Percentiles rank a stretch among this genome's conserved stretches.
phyloP scores from a whole-genome alignment of 1,140 invertebrate genomes.

The Odontomachus brunneus region DNA sequence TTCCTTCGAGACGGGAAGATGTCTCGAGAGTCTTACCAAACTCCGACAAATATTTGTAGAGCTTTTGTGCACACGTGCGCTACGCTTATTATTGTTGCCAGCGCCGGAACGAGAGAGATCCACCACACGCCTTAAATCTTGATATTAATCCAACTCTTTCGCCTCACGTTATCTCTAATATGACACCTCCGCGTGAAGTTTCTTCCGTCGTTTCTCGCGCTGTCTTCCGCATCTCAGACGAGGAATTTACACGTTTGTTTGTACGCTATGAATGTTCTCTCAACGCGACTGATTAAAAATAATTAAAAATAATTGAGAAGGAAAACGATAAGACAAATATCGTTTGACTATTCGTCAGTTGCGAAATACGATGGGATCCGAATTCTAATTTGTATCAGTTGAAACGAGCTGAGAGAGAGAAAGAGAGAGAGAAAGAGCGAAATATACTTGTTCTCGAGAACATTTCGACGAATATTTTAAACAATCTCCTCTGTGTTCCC shows the following conservation, averaged over 20 bases:
- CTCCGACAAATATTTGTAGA: constrained; percentile 62
- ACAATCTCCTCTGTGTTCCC: constrained; percentile 43
- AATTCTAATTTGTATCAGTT: constrained; percentile 48
- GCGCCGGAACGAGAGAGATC: constrained; percentile 36
- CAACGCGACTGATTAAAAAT: too few species aligned
- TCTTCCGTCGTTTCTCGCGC: background rate
- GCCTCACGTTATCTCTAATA: constrained; percentile 23
- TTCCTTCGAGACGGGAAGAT: constrained; percentile 64
- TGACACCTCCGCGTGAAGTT: constrained; percentile 12
- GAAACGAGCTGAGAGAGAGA: constrained; percentile 32
- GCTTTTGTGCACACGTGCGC: constrained; percentile 62
- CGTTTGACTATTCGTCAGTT: constrained; percentile 20
- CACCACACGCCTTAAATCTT: constrained; percentile 54
- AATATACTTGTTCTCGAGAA: constrained; percentile 56
- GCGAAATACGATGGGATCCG: background rate
- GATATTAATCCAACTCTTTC: constrained; percentile 56
- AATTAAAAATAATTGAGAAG: too few species aligned
- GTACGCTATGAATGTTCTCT: background rate
- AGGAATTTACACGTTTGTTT: constrained; percentile 21
- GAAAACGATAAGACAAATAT: background rate
- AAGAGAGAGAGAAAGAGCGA: background rate
- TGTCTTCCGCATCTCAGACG: background rate
- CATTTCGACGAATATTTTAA: constrained; percentile 70
- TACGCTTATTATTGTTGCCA: constrained; percentile 58
- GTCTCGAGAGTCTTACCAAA: constrained; percentile 61